phyloP scores from a whole-genome alignment of 2,888 invertebrate species.

The Stegana nigrithorax region DNA sequence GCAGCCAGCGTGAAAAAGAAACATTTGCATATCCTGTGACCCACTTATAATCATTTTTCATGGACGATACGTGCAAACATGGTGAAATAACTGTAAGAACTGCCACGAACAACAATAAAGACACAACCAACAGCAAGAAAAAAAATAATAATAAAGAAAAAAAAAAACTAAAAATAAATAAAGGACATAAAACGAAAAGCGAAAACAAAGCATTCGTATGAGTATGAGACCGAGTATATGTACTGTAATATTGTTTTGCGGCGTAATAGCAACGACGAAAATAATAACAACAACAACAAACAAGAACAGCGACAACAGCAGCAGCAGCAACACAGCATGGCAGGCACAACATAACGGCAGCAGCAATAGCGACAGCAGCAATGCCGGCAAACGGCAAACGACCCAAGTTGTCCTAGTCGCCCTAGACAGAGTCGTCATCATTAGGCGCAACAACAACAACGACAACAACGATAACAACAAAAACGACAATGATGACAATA shows the following conservation, averaged over 20 bases:
- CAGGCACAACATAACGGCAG: too few relatives aligned
- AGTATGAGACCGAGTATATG: too few relatives aligned
- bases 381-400: too few relatives aligned
- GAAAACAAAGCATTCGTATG: neutral
- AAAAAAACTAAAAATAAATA: neutral
- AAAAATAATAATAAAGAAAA: neutral
- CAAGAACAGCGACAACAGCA: neutral
- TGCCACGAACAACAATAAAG: slow-evolving; percentile 27
- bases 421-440: neutral
- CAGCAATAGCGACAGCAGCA: too few relatives aligned
- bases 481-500: neutral
- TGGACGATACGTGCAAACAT: slow-evolving; percentile 39
- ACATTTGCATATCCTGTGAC: slow-evolving; percentile 64
- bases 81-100: too few relatives aligned
- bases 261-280: neutral
- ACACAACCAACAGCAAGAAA: slow-evolving; percentile 22
- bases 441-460: slow-evolving; percentile 1
- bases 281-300: neutral
- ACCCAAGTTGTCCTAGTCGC: slow-evolving; percentile 1
- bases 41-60: slow-evolving; percentile 61
- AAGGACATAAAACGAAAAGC: too few relatives aligned
- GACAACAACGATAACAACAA: neutral
- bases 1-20: slow-evolving; percentile 47
- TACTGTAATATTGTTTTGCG: slow-evolving; percentile 1
- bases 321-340: too few relatives aligned